Evolutionary conservation across 2,888 invertebrate species (phyloP).

Genomic region (Dolichomitus sp.): DNA sequence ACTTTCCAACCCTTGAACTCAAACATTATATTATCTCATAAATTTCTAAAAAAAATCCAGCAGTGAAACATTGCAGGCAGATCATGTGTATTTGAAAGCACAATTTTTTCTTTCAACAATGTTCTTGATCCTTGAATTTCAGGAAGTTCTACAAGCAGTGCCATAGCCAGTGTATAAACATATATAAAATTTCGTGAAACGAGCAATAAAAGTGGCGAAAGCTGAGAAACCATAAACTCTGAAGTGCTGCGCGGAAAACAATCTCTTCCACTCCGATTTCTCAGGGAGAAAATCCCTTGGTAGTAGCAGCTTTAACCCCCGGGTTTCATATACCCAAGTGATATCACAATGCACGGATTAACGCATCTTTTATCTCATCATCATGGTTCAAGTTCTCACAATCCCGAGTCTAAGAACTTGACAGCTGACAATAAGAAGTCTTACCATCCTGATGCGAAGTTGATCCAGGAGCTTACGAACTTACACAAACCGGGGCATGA

Average conservation of each 20-base stretch:
- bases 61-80: constrained; percentile 60
- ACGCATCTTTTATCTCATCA: constrained; percentile 83
- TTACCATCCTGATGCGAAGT: constrained; percentile 74
- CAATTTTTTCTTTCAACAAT: constrained; percentile 14
- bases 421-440: constrained; percentile 58
- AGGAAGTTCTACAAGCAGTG: constrained; percentile 34
- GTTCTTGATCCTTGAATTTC: constrained; percentile 53
- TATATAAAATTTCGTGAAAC: constrained; percentile 9
- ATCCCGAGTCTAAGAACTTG: constrained; percentile 67
- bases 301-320: neutral
- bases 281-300: neutral
- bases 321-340: constrained; percentile 27
- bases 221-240: constrained; percentile 14
- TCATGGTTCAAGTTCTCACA: constrained; percentile 84
- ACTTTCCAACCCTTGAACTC: neutral
- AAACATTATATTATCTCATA: neutral
- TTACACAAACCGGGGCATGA: constrained; percentile 71
- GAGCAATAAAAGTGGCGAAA: constrained; percentile 10
- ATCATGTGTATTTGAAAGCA: neutral
- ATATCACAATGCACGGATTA: constrained; percentile 87
- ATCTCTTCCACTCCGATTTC: neutral
- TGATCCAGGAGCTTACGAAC: constrained; percentile 77
- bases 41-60: constrained; percentile 29
- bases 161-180: constrained; percentile 27
- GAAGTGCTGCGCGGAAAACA: neutral